Evolutionary conservation across 2,888 invertebrate species (phyloP).

Genomic region (Tachina fera): DNA sequence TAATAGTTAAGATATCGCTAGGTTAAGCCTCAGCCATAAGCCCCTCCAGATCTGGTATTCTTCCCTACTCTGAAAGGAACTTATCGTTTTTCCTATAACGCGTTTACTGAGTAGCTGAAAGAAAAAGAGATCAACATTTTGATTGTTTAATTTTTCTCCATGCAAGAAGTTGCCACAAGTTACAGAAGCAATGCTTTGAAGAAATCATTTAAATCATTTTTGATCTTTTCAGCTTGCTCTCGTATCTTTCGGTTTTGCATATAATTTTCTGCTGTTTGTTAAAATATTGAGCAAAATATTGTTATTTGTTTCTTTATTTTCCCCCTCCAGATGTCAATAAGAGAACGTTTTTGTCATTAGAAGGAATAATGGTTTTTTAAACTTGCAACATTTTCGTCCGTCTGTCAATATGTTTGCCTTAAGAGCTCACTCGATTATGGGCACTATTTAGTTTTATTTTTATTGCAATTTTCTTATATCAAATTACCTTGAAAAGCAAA

Average conservation of each 20-base stretch:
- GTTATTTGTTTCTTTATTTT: background rate
- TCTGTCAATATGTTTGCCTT: background rate
- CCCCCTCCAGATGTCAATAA: conserved; percentile 33
- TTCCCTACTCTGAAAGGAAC: too few species aligned
- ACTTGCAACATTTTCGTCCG: conserved; percentile 13
- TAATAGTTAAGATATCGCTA: too few species aligned
- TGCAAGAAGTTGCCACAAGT: too few species aligned
- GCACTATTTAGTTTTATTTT: background rate
- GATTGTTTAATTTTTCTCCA: too few species aligned
- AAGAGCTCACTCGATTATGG: conserved; percentile 4
- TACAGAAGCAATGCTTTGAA: too few species aligned
- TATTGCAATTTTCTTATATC: conserved; percentile 40
- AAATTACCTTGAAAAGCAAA: conserved; percentile 50
- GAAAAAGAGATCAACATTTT: too few species aligned
- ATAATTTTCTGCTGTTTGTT: background rate
- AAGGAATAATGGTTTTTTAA: conserved; percentile 9
- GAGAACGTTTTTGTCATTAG: conserved; percentile 42
- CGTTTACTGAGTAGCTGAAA: too few species aligned
- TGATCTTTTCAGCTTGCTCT: too few species aligned
- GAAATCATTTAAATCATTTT: too few species aligned
- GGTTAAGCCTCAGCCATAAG: too few species aligned
- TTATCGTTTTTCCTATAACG: too few species aligned
- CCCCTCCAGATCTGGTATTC: too few species aligned
- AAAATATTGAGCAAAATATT: conserved; percentile 19
- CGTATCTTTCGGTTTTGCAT: background rate